Evolutionary conservation across 2,113 vertebrate species (phyloP).

Genomic region (Arvicanthis niloticus): DNA sequence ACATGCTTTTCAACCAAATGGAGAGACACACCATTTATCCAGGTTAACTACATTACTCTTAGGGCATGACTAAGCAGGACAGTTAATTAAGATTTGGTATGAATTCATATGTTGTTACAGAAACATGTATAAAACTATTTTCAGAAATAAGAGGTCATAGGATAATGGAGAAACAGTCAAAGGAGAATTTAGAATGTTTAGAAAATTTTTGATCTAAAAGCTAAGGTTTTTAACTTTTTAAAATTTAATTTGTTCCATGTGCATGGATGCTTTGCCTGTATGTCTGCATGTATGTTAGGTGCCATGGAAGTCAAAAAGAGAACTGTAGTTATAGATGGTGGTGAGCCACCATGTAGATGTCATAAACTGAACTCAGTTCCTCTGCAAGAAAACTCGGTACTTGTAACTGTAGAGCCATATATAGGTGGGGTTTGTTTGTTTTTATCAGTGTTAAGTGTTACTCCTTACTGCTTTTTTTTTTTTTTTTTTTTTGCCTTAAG

Average conservation of each 20-base stretch:
- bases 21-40: background rate
- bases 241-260: background rate
- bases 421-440: background rate
- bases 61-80: background rate
- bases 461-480: too few relatives aligned
- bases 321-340: too few relatives aligned
- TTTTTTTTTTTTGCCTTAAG: background rate
- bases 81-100: conserved; percentile 10
- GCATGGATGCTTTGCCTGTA: background rate
- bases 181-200: background rate
- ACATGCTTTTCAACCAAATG: background rate
- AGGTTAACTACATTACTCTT: background rate
- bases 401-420: background rate
- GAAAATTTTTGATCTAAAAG: background rate
- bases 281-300: background rate
- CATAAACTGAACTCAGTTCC: background rate
- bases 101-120: background rate
- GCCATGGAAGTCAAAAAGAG: background rate
- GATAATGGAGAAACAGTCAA: background rate
- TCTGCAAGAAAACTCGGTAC: background rate
- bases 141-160: background rate
- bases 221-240: background rate
- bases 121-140: conserved; percentile 1
- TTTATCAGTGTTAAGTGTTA: background rate
- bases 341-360: background rate